phyloP scores from a whole-genome alignment of 2,888 invertebrate genomes.

The Chrysolina americana region DNA sequence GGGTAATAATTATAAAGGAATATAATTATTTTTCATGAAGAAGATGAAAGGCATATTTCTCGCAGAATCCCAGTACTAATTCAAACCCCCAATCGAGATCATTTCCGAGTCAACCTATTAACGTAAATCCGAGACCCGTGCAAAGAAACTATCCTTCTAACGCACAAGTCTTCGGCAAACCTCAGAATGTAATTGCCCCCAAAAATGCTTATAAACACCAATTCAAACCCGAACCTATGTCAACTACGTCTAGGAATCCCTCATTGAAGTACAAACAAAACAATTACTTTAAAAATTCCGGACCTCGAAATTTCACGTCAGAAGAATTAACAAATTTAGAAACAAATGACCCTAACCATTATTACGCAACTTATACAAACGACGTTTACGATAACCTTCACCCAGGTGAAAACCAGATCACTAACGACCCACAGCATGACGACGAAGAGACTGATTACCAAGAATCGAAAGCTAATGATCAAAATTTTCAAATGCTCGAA shows the following conservation, averaged over 20 bases:
- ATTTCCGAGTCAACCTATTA: too few relatives aligned
- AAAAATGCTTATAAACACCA: not conserved
- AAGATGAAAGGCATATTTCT: too few relatives aligned
- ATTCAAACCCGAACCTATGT: not conserved
- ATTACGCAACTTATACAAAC: not conserved
- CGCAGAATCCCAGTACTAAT: too few relatives aligned
- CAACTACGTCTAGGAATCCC: not conserved
- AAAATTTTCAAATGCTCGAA: not conserved
- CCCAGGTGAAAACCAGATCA: not conserved
- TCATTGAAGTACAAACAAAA: not conserved
- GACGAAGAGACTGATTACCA: not conserved
- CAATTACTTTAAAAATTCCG: not conserved
- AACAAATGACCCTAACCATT: not conserved
- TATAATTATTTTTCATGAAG: too few relatives aligned
- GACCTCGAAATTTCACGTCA: not conserved
- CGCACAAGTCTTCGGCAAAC: too few relatives aligned
- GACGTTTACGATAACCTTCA: not conserved
- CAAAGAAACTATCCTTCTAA: too few relatives aligned
- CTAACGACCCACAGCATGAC: not conserved
- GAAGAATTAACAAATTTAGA: not conserved
- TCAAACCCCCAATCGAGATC: too few relatives aligned
- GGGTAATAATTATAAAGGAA: too few relatives aligned
- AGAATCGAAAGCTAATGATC: not conserved
- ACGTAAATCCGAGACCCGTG: too few relatives aligned
- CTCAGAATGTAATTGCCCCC: not conserved